phyloP scores from a whole-genome alignment of 2,113 vertebrate genomes.

The Girardinichthys multiradiatus region DNA sequence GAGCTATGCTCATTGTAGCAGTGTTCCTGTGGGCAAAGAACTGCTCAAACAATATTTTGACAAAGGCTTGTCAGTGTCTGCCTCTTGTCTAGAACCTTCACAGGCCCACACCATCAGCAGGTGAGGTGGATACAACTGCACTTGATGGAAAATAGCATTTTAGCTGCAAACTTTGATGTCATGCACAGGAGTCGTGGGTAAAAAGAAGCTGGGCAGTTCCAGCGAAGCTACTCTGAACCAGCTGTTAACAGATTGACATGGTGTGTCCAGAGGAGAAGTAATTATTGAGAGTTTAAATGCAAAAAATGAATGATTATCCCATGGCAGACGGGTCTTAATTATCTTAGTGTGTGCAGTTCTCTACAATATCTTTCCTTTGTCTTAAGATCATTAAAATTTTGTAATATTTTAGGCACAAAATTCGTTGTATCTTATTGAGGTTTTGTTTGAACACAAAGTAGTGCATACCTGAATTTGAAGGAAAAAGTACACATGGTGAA shows the following conservation, averaged over 20 bases:
- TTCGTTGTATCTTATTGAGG: neutral
- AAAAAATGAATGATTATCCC: too few relatives aligned
- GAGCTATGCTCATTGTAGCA: constrained; percentile 27
- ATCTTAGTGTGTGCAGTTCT: too few relatives aligned
- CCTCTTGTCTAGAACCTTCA: constrained; percentile 65
- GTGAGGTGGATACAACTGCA: constrained; percentile 26
- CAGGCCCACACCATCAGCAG: constrained; percentile 57
- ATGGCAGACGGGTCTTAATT: too few relatives aligned
- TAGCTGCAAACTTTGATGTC: constrained; percentile 30
- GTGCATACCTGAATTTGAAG: too few relatives aligned
- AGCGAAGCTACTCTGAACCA: constrained; percentile 31
- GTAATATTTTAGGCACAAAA: neutral
- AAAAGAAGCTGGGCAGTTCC: constrained; percentile 32
- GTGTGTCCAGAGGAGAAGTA: constrained; percentile 16
- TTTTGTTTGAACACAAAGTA: neutral
- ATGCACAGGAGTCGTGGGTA: constrained; percentile 16
- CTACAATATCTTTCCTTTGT: too few relatives aligned
- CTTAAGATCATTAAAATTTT: too few relatives aligned
- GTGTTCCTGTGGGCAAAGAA: constrained; percentile 40
- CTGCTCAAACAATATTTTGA: constrained; percentile 65
- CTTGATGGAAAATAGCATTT: constrained; percentile 42
- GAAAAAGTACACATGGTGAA: too few relatives aligned
- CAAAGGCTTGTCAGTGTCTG: constrained; percentile 63
- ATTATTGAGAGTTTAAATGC: constrained; percentile 31
- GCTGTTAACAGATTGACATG: constrained; percentile 26